Percentiles rank a stretch among this genome's conserved stretches.
These are phyloP conservation scores for Charina bottae DNA, from an alignment of 2,113 vertebrate genomes.

Conservation along the genomic window DNA sequence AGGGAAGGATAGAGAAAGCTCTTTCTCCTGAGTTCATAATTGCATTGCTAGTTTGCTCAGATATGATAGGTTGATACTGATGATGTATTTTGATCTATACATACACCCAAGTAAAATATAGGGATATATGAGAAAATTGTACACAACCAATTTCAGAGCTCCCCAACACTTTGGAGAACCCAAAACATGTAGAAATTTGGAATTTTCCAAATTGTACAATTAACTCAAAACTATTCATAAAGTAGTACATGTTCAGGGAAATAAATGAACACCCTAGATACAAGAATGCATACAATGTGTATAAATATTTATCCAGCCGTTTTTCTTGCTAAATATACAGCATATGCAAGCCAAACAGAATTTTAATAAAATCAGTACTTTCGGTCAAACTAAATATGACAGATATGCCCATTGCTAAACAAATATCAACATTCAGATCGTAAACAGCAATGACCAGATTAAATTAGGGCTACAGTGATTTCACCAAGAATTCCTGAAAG, in stretches of 20 bases:
- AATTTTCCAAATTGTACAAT: not conserved
- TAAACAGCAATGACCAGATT: not conserved
- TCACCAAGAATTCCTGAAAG: not conserved
- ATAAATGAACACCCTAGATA: not conserved
- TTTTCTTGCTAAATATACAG: not conserved
- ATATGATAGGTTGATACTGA: not conserved
- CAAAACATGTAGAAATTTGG: not conserved
- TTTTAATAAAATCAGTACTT: not conserved
- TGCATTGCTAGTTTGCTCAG: not conserved
- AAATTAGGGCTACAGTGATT: not conserved
- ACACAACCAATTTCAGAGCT: not conserved
- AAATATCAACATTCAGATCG: not conserved
- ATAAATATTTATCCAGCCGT: not conserved
- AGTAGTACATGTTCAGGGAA: not conserved
- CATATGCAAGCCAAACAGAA: not conserved
- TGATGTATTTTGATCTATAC: not conserved
- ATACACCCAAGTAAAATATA: not conserved
- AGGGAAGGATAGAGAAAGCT: not conserved
- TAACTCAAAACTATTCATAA: not conserved
- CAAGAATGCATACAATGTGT: not conserved
- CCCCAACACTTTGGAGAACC: not conserved
- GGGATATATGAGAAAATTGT: not conserved
- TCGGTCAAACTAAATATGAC: not conserved
- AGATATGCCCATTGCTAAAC: not conserved
- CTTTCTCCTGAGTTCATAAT: not conserved